These are phyloP conservation scores for Lethrus apterus DNA, from an alignment of 1,140 invertebrate species.

Conservation along the genomic window DNA sequence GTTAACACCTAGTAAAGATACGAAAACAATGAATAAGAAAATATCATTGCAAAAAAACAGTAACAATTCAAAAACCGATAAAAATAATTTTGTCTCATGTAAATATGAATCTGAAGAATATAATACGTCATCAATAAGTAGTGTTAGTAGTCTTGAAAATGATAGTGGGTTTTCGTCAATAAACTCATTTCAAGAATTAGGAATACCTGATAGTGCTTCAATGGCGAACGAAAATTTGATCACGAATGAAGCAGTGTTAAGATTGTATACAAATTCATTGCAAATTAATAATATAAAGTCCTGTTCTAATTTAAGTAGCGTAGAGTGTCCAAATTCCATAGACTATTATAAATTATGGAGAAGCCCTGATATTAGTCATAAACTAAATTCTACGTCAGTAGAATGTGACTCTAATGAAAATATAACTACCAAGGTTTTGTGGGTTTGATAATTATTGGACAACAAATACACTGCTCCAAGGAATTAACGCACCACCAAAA, in stretches of 20 bases:
- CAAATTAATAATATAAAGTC: no score
- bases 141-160: constrained; percentile 56
- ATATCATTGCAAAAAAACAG: constrained; percentile 29
- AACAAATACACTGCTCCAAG: no score
- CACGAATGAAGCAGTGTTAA: constrained; percentile 26
- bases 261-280: no score
- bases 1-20: constrained; percentile 29
- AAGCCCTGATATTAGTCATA: constrained; percentile 24
- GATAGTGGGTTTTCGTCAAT: constrained; percentile 77
- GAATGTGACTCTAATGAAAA: constrained; percentile 12
- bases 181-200: constrained; percentile 72
- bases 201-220: constrained; percentile 49
- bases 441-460: constrained; percentile 35
- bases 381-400: constrained; percentile 27
- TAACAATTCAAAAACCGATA: background rate
- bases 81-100: background rate
- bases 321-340: constrained; percentile 7
- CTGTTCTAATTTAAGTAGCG: no score
- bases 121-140: constrained; percentile 44
- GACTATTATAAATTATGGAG: constrained; percentile 29
- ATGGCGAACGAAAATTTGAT: constrained; percentile 33
- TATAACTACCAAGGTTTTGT: constrained; percentile 29
- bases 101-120: constrained; percentile 34
- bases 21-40: constrained; percentile 26
- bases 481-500: no score